Evolutionary conservation across 1,140 invertebrate species (phyloP).

Genomic region (Tenebrio molitor): DNA sequence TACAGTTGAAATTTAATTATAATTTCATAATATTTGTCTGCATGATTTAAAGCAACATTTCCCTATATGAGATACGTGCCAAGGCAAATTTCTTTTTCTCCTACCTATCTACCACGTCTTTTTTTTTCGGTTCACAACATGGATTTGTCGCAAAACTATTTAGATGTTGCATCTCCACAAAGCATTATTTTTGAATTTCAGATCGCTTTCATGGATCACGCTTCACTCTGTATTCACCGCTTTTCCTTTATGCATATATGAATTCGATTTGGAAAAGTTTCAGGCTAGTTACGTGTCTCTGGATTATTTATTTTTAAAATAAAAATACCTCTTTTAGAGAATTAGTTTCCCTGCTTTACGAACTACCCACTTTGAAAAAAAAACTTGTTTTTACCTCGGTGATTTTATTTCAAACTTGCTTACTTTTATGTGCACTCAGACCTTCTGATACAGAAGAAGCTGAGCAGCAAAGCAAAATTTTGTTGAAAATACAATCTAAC

Average conservation of each 20-base stretch:
- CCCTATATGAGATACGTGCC: not conserved
- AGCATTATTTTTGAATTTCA: slow-evolving; percentile 30
- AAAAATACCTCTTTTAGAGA: not conserved
- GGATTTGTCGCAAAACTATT: slow-evolving; percentile 1
- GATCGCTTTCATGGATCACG: slow-evolving; percentile 18
- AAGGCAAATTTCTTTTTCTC: too few species aligned
- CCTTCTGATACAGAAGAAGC: too few species aligned
- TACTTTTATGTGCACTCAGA: too few species aligned
- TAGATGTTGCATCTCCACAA: slow-evolving; percentile 2
- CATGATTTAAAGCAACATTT: not conserved
- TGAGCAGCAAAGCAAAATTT: too few species aligned
- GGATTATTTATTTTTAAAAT: not conserved
- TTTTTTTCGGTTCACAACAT: too few species aligned
- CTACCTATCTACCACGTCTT: too few species aligned
- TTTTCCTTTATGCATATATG: slow-evolving; percentile 16
- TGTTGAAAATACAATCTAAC: too few species aligned
- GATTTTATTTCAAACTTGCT: too few species aligned
- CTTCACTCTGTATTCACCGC: not conserved
- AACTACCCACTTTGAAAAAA: too few species aligned
- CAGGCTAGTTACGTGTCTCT: not conserved
- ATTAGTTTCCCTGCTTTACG: too few species aligned
- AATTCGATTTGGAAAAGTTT: not conserved
- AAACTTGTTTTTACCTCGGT: too few species aligned
- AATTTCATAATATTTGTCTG: slow-evolving; percentile 26
- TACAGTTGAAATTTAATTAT: slow-evolving; percentile 35